Conservation (phyloP, 2,888 invertebrate species). For the Eristalis tenax region DNA sequence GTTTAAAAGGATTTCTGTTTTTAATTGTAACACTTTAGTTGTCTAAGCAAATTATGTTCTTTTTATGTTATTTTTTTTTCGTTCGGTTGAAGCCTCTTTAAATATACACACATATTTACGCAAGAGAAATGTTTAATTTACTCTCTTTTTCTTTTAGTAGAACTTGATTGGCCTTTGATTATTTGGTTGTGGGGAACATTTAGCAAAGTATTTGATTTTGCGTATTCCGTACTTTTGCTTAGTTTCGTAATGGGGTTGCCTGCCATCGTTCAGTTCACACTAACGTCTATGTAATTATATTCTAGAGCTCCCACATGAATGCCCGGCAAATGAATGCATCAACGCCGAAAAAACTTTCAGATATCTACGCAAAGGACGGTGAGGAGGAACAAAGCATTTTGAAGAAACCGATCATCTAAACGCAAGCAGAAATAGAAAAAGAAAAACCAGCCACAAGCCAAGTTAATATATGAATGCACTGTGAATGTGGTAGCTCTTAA, state of each 20-base stretch:
- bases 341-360: conserved; percentile 75
- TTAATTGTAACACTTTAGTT: conserved; percentile 27
- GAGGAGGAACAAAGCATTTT: conserved; percentile 50
- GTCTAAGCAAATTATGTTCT: conserved; percentile 29
- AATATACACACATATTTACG: conserved; percentile 11
- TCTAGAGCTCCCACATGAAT: conserved; percentile 81
- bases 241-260: background rate
- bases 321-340: conserved; percentile 79
- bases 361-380: conserved; percentile 39
- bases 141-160: conserved; percentile 24
- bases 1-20: background rate
- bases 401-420: conserved; percentile 58
- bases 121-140: conserved; percentile 7
- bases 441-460: background rate
- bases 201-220: background rate
- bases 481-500: conserved; percentile 16
- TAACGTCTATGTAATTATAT: conserved; percentile 45
- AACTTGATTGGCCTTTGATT: conserved; percentile 29
- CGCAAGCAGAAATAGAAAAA: background rate
- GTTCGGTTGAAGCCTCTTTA: conserved; percentile 17
- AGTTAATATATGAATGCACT: conserved; percentile 16
- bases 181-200: conserved; percentile 17
- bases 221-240: background rate
- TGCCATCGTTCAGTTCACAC: background rate
- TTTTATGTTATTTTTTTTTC: background rate